These are phyloP conservation scores for Leucozona laternaria DNA, from an alignment of 2,888 invertebrate species.

Conservation along the genomic window DNA sequence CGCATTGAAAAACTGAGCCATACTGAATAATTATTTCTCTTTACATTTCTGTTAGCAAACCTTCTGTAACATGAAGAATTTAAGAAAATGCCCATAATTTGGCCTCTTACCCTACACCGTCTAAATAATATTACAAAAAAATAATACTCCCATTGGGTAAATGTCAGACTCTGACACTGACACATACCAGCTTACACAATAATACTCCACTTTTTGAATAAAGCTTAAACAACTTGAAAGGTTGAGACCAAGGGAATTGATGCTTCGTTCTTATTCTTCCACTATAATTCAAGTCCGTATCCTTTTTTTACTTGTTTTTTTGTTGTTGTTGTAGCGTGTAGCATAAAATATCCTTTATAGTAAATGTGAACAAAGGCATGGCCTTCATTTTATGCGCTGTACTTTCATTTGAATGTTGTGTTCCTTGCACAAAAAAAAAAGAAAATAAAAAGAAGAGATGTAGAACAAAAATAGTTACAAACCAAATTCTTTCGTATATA, in stretches of 20 bases:
- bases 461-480: slow-evolving; percentile 8
- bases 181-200: slow-evolving; percentile 34
- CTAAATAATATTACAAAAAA: not conserved
- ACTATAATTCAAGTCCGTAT: slow-evolving; percentile 5
- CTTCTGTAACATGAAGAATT: not conserved
- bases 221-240: slow-evolving; percentile 19
- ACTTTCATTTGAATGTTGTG: slow-evolving; percentile 55
- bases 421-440: not conserved
- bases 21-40: too few relatives aligned
- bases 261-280: slow-evolving; percentile 15
- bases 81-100: not conserved
- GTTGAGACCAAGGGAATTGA: slow-evolving; percentile 26
- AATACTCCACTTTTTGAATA: slow-evolving; percentile 65
- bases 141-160: slow-evolving; percentile 10
- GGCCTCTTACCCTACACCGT: not conserved
- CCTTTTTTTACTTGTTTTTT: not conserved
- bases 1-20: too few relatives aligned
- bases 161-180: slow-evolving; percentile 35
- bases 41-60: not conserved
- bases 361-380: slow-evolving; percentile 51
- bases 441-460: not conserved
- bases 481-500: slow-evolving; percentile 10
- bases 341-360: slow-evolving; percentile 27
- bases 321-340: not conserved
- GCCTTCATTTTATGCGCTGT: slow-evolving; percentile 53